A percentile compares a stretch with the other conserved stretches of the same genome.
These are phyloP conservation scores for Myanophis thanlyinensis DNA, from an alignment of 2,113 vertebrate genomes.

Conservation along the genomic window DNA sequence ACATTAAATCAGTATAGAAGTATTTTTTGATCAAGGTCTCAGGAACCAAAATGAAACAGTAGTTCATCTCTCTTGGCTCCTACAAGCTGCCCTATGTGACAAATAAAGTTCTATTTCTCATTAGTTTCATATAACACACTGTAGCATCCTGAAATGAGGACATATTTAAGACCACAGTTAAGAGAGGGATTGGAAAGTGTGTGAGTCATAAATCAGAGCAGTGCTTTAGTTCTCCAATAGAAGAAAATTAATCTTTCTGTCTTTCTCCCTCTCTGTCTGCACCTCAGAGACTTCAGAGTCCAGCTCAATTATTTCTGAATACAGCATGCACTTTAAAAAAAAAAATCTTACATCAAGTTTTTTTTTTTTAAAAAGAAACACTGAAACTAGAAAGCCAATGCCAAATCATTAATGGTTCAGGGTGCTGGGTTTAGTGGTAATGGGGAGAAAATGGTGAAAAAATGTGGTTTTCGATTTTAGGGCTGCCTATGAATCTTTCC, in stretches of 20 bases:
- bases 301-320: constrained; percentile 36
- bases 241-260: constrained; percentile 27
- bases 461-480: background rate
- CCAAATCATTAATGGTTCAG: background rate
- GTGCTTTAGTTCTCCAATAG: constrained; percentile 19
- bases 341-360: background rate
- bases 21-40: constrained; percentile 27
- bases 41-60: constrained; percentile 11
- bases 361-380: background rate
- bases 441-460: background rate
- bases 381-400: constrained; percentile 1
- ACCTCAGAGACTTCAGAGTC: constrained; percentile 24
- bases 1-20: background rate
- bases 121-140: constrained; percentile 1
- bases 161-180: constrained; percentile 17
- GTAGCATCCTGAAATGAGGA: constrained; percentile 12
- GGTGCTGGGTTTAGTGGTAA: background rate
- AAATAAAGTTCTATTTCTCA: constrained; percentile 29
- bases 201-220: constrained; percentile 26
- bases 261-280: background rate
- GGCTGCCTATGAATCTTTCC: background rate
- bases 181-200: constrained; percentile 2
- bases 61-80: constrained; percentile 21
- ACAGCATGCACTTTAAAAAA: background rate
- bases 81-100: constrained; percentile 30